Conservation (phyloP, 2,113 vertebrate species). For the Myodes glareolus region DNA sequence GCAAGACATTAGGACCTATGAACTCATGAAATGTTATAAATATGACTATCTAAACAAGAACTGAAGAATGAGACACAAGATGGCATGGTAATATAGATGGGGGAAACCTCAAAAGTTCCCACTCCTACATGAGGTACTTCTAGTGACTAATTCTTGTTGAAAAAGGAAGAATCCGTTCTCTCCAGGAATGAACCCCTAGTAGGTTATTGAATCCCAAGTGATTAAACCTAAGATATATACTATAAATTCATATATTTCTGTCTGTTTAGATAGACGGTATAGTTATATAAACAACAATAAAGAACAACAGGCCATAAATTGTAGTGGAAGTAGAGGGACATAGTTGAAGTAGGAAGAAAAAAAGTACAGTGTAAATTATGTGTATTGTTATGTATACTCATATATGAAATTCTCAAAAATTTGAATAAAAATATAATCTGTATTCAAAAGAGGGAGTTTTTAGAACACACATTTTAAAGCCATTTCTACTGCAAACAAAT, state of each 20-base stretch:
- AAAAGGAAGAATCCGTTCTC: background rate
- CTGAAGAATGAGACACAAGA: background rate
- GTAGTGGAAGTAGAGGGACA: background rate
- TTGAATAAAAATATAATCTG: background rate
- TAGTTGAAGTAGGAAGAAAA: background rate
- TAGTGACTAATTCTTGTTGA: background rate
- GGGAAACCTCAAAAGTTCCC: background rate
- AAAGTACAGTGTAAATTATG: accelerated
- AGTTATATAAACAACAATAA: background rate
- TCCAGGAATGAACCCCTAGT: background rate
- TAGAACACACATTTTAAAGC: background rate
- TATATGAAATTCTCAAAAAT: background rate
- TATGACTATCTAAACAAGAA: background rate
- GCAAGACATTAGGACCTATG: too few relatives aligned
- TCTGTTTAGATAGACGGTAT: background rate
- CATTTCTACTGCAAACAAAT: background rate
- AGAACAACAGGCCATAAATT: background rate
- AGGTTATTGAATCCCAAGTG: background rate
- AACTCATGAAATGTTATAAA: background rate
- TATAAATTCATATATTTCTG: background rate
- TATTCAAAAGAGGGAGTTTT: background rate
- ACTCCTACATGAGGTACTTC: background rate
- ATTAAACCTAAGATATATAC: background rate
- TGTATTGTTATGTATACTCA: too few relatives aligned
- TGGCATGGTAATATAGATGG: background rate